Conservation (phyloP, 2,113 vertebrate genomes). For the Picathartes gymnocephalus region DNA sequence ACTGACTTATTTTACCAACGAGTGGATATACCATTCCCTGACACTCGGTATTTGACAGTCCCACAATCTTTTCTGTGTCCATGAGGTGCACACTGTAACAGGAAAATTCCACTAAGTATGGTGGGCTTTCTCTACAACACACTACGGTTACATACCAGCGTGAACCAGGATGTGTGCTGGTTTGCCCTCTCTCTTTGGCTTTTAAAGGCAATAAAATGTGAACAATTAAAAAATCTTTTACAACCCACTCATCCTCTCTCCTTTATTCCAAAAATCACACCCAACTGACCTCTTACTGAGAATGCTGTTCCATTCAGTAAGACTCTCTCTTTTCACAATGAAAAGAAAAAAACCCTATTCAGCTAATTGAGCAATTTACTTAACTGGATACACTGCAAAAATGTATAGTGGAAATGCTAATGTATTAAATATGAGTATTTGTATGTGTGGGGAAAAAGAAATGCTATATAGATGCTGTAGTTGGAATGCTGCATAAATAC, state of each 20-base stretch:
- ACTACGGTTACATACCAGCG: background rate
- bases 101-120: conserved; percentile 52
- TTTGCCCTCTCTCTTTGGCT: conserved; percentile 54
- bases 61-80: conserved; percentile 63
- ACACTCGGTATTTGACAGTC: conserved; percentile 67
- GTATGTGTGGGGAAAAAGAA: background rate
- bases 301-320: background rate
- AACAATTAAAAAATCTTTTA: conserved; percentile 64
- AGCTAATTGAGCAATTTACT: conserved; percentile 58
- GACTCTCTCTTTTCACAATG: conserved; percentile 42
- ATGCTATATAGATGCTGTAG: conserved; percentile 15
- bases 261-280: conserved; percentile 58
- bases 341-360: conserved; percentile 49
- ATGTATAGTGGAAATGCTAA: conserved; percentile 36
- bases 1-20: conserved; percentile 82
- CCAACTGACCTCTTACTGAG: conserved; percentile 53
- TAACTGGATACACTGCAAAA: conserved; percentile 54
- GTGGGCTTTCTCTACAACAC: background rate
- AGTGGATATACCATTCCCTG: conserved; percentile 69
- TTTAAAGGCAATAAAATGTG: conserved; percentile 55
- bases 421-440: conserved; percentile 47
- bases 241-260: conserved; percentile 46
- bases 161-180: conserved; percentile 17
- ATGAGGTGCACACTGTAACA: background rate
- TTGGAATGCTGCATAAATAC: conserved; percentile 14